Percentiles rank a stretch among this genome's conserved stretches.
phyloP scores from a whole-genome alignment of 2,113 vertebrate species.

The Urocynchramus pylzowi region DNA sequence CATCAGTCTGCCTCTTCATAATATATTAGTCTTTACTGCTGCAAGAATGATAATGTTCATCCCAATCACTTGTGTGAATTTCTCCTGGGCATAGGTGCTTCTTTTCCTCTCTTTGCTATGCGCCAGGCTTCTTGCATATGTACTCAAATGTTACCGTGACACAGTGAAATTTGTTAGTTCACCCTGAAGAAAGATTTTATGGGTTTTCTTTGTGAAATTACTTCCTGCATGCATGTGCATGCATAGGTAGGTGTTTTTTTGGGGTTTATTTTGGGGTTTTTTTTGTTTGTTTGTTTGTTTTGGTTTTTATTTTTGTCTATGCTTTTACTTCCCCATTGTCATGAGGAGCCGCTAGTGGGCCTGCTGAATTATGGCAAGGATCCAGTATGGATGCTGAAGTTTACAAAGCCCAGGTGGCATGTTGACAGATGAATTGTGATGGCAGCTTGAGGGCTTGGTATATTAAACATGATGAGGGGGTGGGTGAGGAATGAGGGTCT shows the following conservation, averaged over 20 bases:
- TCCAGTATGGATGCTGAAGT: background rate
- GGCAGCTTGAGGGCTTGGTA: background rate
- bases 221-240: background rate
- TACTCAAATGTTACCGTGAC: background rate
- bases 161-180: background rate
- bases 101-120: background rate
- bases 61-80: background rate
- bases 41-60: background rate
- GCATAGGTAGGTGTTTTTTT: background rate
- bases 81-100: background rate
- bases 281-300: accelerated
- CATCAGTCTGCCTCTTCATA: background rate
- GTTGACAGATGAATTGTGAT: constrained; percentile 1
- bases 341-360: background rate
- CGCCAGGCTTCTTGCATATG: background rate
- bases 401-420: constrained; percentile 28
- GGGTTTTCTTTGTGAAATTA: background rate
- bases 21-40: background rate
- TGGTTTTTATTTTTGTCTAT: background rate
- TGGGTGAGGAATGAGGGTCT: background rate
- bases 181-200: background rate
- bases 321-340: background rate
- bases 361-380: background rate
- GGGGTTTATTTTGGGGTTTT: accelerated
- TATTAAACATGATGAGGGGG: background rate